phyloP scores from a whole-genome alignment of 2,797 vertebrate species.

The Hypotaenidia philippensis region DNA sequence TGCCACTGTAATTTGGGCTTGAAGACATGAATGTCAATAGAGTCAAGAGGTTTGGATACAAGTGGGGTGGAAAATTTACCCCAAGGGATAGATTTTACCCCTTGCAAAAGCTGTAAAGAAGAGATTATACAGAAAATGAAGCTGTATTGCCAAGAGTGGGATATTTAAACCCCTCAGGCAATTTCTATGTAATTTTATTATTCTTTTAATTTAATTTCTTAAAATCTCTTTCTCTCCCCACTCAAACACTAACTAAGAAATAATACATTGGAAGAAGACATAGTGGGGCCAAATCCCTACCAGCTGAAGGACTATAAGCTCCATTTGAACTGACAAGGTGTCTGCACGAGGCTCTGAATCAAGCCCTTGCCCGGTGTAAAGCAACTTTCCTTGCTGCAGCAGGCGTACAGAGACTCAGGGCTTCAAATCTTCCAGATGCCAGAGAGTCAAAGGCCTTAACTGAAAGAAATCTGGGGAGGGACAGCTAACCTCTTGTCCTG shows the following conservation, averaged over 20 bases:
- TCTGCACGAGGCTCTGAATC: not conserved
- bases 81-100: conserved; percentile 43
- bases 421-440: not conserved
- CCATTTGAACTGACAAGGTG: not conserved
- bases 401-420: not conserved
- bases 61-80: conserved; percentile 62
- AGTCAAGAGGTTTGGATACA: conserved; percentile 55
- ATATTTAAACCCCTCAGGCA: conserved; percentile 16
- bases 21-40: conserved; percentile 59
- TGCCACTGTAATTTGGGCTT: conserved; percentile 57
- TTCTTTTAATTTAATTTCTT: conserved; percentile 59
- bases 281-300: not conserved
- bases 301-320: not conserved
- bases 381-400: not conserved
- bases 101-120: conserved; percentile 41
- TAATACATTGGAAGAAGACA: not conserved
- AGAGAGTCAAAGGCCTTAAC: not conserved
- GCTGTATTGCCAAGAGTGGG: conserved; percentile 16
- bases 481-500: not conserved
- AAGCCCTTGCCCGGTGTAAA: not conserved
- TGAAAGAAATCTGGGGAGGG: not conserved
- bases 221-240: conserved; percentile 9
- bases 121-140: conserved; percentile 45
- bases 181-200: conserved; percentile 40
- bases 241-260: conserved; percentile 5